Evolutionary conservation across 2,797 vertebrate species (phyloP).

Genomic region (Periparus ater): DNA sequence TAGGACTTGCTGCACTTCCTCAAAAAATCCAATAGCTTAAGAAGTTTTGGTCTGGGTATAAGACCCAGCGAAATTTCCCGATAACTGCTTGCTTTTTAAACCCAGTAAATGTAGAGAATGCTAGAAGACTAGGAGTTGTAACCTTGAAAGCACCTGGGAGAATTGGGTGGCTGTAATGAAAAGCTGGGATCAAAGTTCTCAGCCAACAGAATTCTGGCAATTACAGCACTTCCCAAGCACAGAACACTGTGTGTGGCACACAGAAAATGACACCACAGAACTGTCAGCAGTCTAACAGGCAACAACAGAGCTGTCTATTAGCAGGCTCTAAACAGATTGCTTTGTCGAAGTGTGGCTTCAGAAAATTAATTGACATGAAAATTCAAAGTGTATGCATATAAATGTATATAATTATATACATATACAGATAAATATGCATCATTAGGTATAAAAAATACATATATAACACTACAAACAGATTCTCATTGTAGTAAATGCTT

Average conservation of each 20-base stretch:
- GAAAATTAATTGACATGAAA: background rate
- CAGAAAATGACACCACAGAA: background rate
- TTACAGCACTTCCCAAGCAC: background rate
- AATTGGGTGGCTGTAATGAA: background rate
- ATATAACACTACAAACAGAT: background rate
- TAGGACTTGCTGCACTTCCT: background rate
- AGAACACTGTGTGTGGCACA: background rate
- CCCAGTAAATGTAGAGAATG: background rate
- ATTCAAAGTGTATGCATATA: background rate
- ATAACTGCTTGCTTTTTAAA: background rate
- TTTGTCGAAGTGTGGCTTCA: background rate
- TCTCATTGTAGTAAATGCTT: background rate
- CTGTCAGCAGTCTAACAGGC: background rate
- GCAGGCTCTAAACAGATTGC: background rate
- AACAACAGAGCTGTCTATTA: background rate
- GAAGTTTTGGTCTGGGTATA: background rate
- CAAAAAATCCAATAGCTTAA: background rate
- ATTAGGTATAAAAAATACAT: fast-evolving
- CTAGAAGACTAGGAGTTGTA: background rate
- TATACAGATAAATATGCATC: background rate
- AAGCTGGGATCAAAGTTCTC: background rate
- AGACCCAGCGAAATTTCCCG: background rate
- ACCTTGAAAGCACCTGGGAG: background rate
- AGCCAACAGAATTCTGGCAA: background rate
- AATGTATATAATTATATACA: background rate